Conservation (phyloP, 1,140 invertebrate species). For the Drosophila pallidifrons region DNA sequence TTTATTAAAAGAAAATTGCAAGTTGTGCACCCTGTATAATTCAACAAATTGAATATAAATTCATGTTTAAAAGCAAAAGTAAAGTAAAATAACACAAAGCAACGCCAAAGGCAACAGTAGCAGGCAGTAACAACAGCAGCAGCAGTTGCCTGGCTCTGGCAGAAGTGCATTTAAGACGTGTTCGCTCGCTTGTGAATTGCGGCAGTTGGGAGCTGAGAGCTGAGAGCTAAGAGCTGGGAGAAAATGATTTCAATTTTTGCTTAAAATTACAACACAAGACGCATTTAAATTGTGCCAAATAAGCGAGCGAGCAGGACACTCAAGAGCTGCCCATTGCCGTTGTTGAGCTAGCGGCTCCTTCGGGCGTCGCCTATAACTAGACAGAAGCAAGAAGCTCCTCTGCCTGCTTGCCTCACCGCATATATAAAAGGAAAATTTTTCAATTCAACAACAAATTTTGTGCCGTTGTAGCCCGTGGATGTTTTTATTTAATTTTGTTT, state of each 20-base stretch:
- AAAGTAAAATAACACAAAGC: conserved; percentile 50
- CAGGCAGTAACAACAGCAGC: neutral
- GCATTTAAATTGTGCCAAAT: conserved; percentile 72
- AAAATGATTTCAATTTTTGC: conserved; percentile 50
- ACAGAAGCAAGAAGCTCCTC: conserved; percentile 35
- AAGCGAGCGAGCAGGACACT: neutral
- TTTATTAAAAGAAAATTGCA: neutral
- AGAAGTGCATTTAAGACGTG: conserved; percentile 21
- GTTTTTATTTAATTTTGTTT: conserved; percentile 81
- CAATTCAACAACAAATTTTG: conserved; percentile 64
- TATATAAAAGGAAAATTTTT: conserved; percentile 59
- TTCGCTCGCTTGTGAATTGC: conserved; percentile 4
- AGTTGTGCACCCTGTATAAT: conserved; percentile 31
- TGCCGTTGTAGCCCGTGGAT: conserved; percentile 59
- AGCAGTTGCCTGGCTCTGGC: neutral
- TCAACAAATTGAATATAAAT: conserved; percentile 78
- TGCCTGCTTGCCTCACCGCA: conserved; percentile 6
- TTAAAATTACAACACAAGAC: conserved; percentile 65
- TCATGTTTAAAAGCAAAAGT: conserved; percentile 67
- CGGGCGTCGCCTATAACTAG: conserved; percentile 63
- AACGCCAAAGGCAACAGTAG: conserved; percentile 9
- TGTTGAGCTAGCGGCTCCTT: conserved; percentile 15
- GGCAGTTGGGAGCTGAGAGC: neutral
- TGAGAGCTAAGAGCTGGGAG: neutral
- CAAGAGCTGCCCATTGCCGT: conserved; percentile 16